phyloP scores from a whole-genome alignment of 1,140 invertebrate species.

The Euura lappo region DNA sequence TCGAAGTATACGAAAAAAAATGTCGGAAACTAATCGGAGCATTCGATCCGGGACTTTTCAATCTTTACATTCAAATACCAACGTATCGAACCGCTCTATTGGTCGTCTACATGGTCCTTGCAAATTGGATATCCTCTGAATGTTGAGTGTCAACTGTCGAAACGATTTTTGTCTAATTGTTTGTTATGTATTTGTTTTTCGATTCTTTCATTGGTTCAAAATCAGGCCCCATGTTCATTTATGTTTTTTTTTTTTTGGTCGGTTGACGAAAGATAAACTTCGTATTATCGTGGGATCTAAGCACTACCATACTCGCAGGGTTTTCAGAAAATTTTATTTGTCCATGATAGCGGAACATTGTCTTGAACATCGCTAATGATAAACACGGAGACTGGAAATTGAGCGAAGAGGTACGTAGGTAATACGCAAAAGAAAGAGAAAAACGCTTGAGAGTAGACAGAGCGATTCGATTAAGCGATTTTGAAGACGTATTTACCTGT shows the following conservation, averaged over 20 bases:
- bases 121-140: background rate
- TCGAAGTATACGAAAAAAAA: no score
- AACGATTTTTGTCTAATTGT: conserved; percentile 48
- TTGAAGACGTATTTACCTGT: background rate
- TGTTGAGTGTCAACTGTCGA: conserved; percentile 49
- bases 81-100: no score
- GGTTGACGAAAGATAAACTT: background rate
- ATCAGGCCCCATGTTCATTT: conserved; percentile 25
- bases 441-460: background rate
- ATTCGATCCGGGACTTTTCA: no score
- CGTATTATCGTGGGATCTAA: background rate
- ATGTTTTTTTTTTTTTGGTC: conserved; percentile 16
- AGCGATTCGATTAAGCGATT: background rate
- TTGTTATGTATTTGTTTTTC: conserved; percentile 28
- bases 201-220: conserved; percentile 32
- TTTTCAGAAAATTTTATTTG: background rate
- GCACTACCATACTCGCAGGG: background rate
- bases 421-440: background rate
- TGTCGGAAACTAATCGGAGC: no score
- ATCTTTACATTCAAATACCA: no score
- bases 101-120: no score
- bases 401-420: background rate
- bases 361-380: background rate
- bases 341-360: background rate
- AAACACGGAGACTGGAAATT: conserved; percentile 7